Conservation (phyloP, 2,888 invertebrate genomes). For the Aleiodes testaceus region DNA sequence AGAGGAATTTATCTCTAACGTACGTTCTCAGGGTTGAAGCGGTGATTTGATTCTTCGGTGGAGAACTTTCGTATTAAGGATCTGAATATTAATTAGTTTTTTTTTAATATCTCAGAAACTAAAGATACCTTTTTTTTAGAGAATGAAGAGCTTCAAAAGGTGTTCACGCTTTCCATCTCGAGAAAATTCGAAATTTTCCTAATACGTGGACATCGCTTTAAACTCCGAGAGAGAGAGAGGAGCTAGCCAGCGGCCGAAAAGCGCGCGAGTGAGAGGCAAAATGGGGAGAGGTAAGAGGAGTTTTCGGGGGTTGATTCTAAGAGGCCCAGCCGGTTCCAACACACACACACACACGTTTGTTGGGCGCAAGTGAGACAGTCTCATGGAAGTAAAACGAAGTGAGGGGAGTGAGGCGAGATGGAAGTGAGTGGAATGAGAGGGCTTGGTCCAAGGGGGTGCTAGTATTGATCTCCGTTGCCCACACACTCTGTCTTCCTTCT, state of each 20-base stretch:
- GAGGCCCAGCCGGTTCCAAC: constrained; percentile 64
- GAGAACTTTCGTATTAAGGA: too few species aligned
- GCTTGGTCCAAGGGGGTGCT: constrained; percentile 70
- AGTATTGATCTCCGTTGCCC: constrained; percentile 71
- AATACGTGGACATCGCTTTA: constrained; percentile 69
- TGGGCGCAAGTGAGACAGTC: constrained; percentile 54
- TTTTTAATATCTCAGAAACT: too few species aligned
- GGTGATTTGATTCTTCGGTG: background rate
- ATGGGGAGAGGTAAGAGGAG: constrained; percentile 45
- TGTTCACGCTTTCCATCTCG: background rate
- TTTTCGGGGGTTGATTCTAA: constrained; percentile 67
- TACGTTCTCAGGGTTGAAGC: constrained; percentile 11
- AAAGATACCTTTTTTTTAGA: too few species aligned
- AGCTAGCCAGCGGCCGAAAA: constrained; percentile 55
- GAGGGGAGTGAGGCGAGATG: constrained; percentile 36
- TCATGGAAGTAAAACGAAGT: constrained; percentile 36
- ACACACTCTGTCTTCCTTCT: constrained; percentile 52
- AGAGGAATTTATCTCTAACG: constrained; percentile 13
- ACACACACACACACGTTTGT: constrained; percentile 57
- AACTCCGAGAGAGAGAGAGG: constrained; percentile 64
- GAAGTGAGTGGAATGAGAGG: constrained; percentile 57
- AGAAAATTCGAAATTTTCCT: constrained; percentile 39
- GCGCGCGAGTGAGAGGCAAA: constrained; percentile 38
- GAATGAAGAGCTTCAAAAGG: too few species aligned
- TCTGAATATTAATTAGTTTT: background rate